phyloP scores from a whole-genome alignment of 1,140 invertebrate genomes.

The Odontomachus brunneus region DNA sequence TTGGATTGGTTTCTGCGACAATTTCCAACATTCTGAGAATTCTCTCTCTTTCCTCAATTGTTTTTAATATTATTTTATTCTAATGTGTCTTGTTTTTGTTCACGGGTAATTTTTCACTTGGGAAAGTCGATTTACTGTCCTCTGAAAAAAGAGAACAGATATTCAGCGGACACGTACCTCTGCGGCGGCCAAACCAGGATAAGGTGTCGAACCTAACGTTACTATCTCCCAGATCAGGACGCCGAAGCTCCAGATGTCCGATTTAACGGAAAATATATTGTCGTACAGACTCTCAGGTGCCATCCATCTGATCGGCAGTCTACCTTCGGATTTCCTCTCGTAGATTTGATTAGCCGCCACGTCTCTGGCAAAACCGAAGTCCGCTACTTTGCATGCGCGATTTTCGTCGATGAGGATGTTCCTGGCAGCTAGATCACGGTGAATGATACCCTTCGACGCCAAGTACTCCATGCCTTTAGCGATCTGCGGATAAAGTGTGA shows the following conservation, averaged over 20 bases:
- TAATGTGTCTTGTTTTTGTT: no score
- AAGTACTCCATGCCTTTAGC: constrained; percentile 97
- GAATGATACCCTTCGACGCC: constrained; percentile 95
- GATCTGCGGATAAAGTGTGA: constrained; percentile 83
- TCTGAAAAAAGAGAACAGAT: no score
- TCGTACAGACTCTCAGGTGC: constrained; percentile 96
- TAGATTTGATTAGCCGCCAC: constrained; percentile 93
- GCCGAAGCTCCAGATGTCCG: constrained; percentile 97
- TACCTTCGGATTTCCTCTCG: constrained; percentile 95
- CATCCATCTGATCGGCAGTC: constrained; percentile 94
- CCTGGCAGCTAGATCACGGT: constrained; percentile 95
- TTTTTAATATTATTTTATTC: no score
- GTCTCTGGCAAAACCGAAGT: constrained; percentile 97
- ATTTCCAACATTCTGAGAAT: no score
- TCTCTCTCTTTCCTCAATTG: no score
- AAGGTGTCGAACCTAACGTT: constrained; percentile 95
- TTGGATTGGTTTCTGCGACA: no score
- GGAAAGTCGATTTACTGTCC: no score
- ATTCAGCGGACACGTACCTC: constrained; percentile 86
- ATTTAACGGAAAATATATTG: constrained; percentile 95
- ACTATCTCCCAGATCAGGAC: constrained; percentile 97
- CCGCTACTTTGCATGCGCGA: constrained; percentile 95
- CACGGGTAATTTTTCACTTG: no score
- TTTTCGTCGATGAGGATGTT: constrained; percentile 96
- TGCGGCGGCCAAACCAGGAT: constrained; percentile 93